A percentile compares a stretch with the other conserved stretches of the same genome.
Evolutionary conservation across 2,888 invertebrate genomes (phyloP).

Genomic region (Pterobdella sp.): DNA sequence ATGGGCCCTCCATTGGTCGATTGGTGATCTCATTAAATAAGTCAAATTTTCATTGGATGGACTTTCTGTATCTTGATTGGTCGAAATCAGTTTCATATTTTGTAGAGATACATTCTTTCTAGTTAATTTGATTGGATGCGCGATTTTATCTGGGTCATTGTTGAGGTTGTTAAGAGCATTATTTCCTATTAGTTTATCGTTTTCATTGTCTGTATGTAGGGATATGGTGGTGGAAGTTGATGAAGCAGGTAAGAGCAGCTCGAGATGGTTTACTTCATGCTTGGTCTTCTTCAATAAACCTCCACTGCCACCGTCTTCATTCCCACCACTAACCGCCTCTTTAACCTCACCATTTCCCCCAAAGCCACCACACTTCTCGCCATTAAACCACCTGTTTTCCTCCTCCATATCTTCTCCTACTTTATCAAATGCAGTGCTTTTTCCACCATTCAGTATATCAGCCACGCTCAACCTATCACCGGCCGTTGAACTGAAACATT

Average conservation of each 20-base stretch:
- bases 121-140: neutral
- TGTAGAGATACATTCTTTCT: constrained; percentile 9
- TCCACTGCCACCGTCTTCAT: neutral
- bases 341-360: too few species aligned
- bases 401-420: neutral
- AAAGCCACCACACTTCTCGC: too few species aligned
- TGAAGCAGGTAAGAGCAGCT: too few species aligned
- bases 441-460: neutral
- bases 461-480: neutral
- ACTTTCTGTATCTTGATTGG: constrained; percentile 61
- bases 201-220: too few species aligned
- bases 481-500: neutral
- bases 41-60: too few species aligned
- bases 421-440: neutral
- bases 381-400: neutral
- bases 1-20: constrained; percentile 83
- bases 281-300: neutral
- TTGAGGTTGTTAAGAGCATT: neutral
- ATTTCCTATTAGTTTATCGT: too few species aligned
- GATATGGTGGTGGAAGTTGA: neutral
- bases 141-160: neutral
- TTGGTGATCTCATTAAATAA: constrained; percentile 67
- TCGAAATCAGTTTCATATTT: constrained; percentile 43
- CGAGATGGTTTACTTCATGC: neutral
- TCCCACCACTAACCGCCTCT: neutral